Percentiles rank a stretch among this genome's conserved stretches.
Conservation (phyloP, 2,888 invertebrate species). For the Eupithecia subfuscata region DNA sequence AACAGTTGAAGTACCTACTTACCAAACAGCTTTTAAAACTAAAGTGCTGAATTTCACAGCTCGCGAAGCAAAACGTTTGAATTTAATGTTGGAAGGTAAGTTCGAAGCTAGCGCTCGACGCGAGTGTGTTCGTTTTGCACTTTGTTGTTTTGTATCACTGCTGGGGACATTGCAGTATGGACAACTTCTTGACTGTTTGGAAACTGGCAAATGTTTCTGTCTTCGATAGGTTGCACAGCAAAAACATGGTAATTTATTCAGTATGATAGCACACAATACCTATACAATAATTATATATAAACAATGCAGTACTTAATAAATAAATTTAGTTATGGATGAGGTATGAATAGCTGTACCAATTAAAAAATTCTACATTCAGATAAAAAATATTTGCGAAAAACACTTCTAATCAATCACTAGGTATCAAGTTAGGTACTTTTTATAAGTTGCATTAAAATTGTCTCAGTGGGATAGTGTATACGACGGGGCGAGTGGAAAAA, state of each 20-base stretch:
- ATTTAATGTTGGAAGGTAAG: constrained; percentile 17
- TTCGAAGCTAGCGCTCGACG: neutral
- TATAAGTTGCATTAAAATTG: too few relatives aligned
- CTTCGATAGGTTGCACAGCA: neutral
- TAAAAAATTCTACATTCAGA: too few relatives aligned
- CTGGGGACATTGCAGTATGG: neutral
- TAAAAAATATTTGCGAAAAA: too few relatives aligned
- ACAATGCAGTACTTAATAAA: too few relatives aligned
- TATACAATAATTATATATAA: too few relatives aligned
- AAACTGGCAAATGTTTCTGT: neutral
- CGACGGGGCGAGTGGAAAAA: too few relatives aligned
- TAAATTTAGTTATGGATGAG: too few relatives aligned
- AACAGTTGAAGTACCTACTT: neutral
- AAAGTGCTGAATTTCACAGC: constrained; percentile 1
- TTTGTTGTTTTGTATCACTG: constrained; percentile 2
- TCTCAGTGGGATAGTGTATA: too few relatives aligned
- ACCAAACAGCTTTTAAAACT: neutral
- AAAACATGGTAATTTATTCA: neutral
- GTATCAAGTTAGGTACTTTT: too few relatives aligned
- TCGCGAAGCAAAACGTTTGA: constrained; percentile 6
- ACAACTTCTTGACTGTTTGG: neutral
- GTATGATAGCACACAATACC: too few relatives aligned
- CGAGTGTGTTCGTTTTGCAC: neutral
- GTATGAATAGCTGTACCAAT: too few relatives aligned
- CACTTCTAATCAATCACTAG: too few relatives aligned